These are phyloP conservation scores for rat (Rattus norvegicus) DNA, from an alignment of 2,113 vertebrate species.

Conservation along the genomic window GRCr8 NC_086026.1:60207001-60207500, in stretches of 20 bases:
- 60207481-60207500: not conserved
- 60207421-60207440: not conserved
- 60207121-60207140: constrained; percentile 27
- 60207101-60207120: not conserved
- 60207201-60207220: constrained; percentile 27
- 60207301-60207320: not conserved
- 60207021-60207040: not conserved
- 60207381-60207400: not conserved
- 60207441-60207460: not conserved
- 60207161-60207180: constrained; percentile 29
- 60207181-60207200: constrained; percentile 20
- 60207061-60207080: not conserved
- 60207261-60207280: not conserved
- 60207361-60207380: not conserved
- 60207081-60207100: not conserved
- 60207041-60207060: constrained; percentile 43
- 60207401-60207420: not conserved
- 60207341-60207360: not conserved
- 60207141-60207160: constrained; percentile 16
- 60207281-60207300: not conserved
- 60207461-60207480: not conserved
- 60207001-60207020: not conserved
- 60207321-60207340: not conserved
- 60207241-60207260: not conserved
- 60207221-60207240: constrained; percentile 9